Conservation (phyloP, 2,113 vertebrate genomes). For the Rallus limicola region DNA sequence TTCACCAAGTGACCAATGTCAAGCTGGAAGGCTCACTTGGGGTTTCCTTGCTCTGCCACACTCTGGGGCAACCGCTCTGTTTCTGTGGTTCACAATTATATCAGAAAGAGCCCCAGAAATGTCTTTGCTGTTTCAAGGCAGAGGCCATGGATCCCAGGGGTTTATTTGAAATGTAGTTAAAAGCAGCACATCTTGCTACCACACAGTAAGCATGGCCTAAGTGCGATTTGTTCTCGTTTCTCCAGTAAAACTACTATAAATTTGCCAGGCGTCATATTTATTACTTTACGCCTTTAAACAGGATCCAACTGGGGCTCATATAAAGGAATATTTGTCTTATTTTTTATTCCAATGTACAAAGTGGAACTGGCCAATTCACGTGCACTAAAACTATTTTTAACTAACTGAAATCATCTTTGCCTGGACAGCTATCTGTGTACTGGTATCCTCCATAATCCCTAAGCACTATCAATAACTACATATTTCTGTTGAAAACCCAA, state of each 20-base stretch:
- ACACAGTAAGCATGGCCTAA: neutral
- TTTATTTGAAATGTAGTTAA: neutral
- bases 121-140: neutral
- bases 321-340: neutral
- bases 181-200: neutral
- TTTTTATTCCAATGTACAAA: neutral
- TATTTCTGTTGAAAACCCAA: neutral
- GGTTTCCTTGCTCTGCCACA: neutral
- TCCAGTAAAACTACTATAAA: neutral
- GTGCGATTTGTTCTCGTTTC: neutral
- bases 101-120: neutral
- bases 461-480: neutral
- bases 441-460: neutral
- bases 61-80: neutral
- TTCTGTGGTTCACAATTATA: neutral
- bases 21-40: neutral
- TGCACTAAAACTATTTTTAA: neutral
- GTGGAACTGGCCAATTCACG: fast-evolving
- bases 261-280: neutral
- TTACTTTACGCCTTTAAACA: neutral
- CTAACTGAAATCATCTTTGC: neutral
- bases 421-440: neutral
- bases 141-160: neutral
- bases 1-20: neutral
- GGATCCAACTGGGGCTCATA: neutral